Evolutionary conservation across 2,113 vertebrate genomes (phyloP), one percentile per base, ranked within the genome.

Genomic region (Fukomys damarensis): DNA sequence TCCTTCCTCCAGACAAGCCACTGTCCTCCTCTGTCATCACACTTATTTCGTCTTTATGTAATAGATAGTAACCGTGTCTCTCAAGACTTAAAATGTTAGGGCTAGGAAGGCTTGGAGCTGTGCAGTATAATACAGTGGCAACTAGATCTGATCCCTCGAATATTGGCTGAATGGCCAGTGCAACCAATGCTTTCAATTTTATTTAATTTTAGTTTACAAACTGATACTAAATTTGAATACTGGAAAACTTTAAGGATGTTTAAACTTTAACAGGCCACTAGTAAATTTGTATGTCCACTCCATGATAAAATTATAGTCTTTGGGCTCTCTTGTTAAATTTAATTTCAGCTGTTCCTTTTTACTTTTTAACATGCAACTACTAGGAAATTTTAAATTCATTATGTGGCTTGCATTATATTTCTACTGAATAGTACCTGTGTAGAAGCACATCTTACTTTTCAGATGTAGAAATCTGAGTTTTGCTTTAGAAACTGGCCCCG

Each of bases 181-280:
- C 9, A 49, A 72, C 13, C 19, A 41, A 52, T 70, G 52, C 14
- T 7, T 11, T 80, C 2, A 66, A 63, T 89, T 88, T 59, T 72
- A 56, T 79, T 93, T 91, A 84, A 61, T 83, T 96, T 96, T 74
- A 70, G 35, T 77, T 95, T 81, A 76, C 97, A 93, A 92, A 70
- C 2, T 20, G 17, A 63, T 72, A 52, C 16, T 96, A 43, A 41
- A 17, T 76, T 89, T 72, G 68, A 35, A 70, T 81, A 89, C 12
- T 83, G 13, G 30, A 59, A 82, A 84, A 28, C 12, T 35, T 54
- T 82, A 84, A 76, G 22, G 68, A 58, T 61, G 3, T 68, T 72
- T 89, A 30, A 46, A 76, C 26, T 46, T 76, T 76, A 28, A 14
- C 49, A 46, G 14, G 5, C 30, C 41, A 46, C 43, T 49, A 76